Evolutionary conservation across 2,888 invertebrate genomes (phyloP), one percentile per base, ranked within the genome.

Genomic region (Apeira syringaria): DNA sequence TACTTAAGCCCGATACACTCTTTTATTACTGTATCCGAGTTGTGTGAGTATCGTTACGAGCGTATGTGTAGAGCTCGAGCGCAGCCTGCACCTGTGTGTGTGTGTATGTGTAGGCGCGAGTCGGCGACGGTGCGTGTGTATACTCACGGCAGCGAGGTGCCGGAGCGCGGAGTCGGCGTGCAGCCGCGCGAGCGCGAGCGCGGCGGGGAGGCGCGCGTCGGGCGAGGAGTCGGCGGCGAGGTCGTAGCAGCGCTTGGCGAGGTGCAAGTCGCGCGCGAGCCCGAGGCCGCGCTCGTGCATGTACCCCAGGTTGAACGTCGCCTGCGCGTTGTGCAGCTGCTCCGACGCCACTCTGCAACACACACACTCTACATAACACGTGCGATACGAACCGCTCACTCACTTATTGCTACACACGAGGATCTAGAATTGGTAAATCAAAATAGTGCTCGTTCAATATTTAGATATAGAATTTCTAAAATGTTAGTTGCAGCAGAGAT

Each of bases 211-310:
- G 74, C 95, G 94, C 0, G 98, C 98, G 77, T 98, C 98, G 0
- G 94, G 91, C 74, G 95, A 96, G 0, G 97, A 95, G 76, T 98
- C 98, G 0, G 61, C 61, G 2, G 64, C 55, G 9, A 96, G 92
- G 91, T 99, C 99, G 88, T 99, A 99, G 80, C 97, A 96, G 13
- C 99, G 92, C 88, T 99, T 99, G 13, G 99, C 99, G 45, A 99
- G 89, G 89, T 99, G 98, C 69, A 97, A 93, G 89, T 99, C 96
- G 39, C 91, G 92, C 4, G 93, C 91, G 86, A 99, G 94, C 4
- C 99, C 99, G 12, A 99, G 90, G 0, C 99, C 99, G 58, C 96
- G 96, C 82, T 99, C 99, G 83, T 99, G 99, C 99, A 99, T 99
- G 82, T 99, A 99, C 12, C 98, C 99, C 53, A 99, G 92, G 89